Percentiles rank a stretch among this genome's conserved stretches.
Conservation (phyloP, 2,797 vertebrate species). For the Xenops minutus region DNA sequence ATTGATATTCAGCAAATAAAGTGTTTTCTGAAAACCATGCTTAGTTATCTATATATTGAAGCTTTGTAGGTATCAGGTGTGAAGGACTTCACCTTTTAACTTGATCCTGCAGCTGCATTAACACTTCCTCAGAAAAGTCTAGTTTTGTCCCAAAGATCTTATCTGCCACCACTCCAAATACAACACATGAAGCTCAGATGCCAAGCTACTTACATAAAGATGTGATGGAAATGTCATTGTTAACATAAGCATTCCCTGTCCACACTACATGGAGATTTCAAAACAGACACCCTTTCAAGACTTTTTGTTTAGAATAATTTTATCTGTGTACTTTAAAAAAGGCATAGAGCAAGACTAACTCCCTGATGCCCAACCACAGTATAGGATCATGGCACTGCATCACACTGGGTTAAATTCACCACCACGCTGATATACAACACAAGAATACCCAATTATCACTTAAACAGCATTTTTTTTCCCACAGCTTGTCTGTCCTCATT, state of each 20-base stretch:
- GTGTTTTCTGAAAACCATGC: neutral
- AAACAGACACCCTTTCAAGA: neutral
- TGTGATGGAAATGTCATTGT: neutral
- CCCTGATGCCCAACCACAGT: neutral
- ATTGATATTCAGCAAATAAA: neutral
- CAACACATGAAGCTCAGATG: neutral
- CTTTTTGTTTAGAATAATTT: neutral
- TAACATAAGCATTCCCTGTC: neutral
- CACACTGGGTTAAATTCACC: neutral
- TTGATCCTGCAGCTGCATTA: neutral
- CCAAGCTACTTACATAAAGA: neutral
- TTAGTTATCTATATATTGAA: neutral
- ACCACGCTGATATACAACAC: neutral
- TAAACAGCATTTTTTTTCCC: neutral
- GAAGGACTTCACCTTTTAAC: neutral
- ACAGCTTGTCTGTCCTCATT: neutral
- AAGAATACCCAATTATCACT: neutral
- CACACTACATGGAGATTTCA: neutral
- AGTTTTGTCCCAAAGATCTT: neutral
- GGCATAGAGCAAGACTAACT: neutral
- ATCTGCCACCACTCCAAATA: neutral
- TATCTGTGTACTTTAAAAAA: neutral
- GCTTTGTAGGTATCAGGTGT: neutral
- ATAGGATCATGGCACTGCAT: neutral
- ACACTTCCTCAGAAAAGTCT: neutral